Evolutionary conservation across 1,140 invertebrate species (phyloP).

Genomic region (Meloidogyne chitwoodi): DNA sequence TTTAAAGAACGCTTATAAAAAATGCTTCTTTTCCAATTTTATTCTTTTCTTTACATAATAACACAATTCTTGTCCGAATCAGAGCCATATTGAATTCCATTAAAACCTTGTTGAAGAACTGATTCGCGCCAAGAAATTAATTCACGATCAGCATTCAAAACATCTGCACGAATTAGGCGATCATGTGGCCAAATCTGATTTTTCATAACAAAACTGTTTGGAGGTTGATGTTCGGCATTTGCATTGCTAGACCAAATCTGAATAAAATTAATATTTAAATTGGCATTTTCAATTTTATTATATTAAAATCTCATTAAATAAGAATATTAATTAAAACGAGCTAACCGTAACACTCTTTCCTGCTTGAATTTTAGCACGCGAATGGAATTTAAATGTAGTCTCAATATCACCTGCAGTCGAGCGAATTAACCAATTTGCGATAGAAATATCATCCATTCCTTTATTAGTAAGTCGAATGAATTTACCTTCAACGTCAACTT

Average conservation of each 20-base stretch:
- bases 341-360: conserved; percentile 48
- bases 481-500: conserved; percentile 50
- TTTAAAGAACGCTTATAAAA: not conserved
- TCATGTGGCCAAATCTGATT: conserved; percentile 48
- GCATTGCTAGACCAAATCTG: conserved; percentile 40
- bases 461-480: conserved; percentile 51
- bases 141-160: conserved; percentile 33
- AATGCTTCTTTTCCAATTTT: not conserved
- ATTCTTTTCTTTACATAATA: conserved; percentile 35
- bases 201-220: conserved; percentile 42
- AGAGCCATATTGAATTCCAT: conserved; percentile 14
- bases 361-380: conserved; percentile 34
- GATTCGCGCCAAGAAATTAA: conserved; percentile 30
- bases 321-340: not conserved
- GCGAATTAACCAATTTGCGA: conserved; percentile 42
- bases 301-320: no score
- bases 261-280: no score
- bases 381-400: conserved; percentile 52
- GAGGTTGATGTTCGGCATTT: conserved; percentile 33
- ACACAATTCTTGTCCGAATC: conserved; percentile 35
- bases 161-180: conserved; percentile 31
- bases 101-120: conserved; percentile 20
- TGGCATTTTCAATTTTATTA: no score
- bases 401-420: conserved; percentile 43
- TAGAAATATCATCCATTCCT: conserved; percentile 46